Percentiles rank a stretch among this genome's conserved stretches.
These are phyloP conservation scores for Illadopsis cleaveri DNA, from an alignment of 2,113 vertebrate species.

Conservation along the genomic window DNA sequence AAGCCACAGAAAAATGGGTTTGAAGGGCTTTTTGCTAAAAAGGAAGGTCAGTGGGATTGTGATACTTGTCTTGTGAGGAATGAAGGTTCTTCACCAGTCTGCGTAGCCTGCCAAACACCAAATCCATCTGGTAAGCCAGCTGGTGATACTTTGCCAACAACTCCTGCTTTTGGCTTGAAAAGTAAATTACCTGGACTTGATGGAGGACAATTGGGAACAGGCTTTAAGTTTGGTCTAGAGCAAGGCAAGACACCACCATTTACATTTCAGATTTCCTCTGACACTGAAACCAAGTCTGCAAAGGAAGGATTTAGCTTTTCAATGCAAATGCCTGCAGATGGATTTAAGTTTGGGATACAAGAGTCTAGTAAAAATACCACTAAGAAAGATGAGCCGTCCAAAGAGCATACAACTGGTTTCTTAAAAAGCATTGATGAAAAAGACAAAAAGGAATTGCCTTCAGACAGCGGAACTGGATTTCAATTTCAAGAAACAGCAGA, in stretches of 20 bases:
- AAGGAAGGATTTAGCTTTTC: conserved; percentile 85
- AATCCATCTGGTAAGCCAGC: conserved; percentile 75
- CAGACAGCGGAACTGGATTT: not conserved
- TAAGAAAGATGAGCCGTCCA: conserved; percentile 42
- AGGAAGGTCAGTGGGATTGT: conserved; percentile 87
- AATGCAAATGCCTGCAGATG: conserved; percentile 66
- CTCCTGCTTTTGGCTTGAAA: conserved; percentile 75
- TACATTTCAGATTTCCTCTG: conserved; percentile 74
- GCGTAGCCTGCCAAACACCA: conserved; percentile 74
- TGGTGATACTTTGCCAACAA: conserved; percentile 50
- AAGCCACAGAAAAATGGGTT: conserved; percentile 68
- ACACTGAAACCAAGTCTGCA: conserved; percentile 65
- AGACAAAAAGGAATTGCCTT: conserved; percentile 73
- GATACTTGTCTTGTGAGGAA: conserved; percentile 80
- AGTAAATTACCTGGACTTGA: conserved; percentile 65
- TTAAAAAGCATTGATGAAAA: conserved; percentile 79
- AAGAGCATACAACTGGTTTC: conserved; percentile 67
- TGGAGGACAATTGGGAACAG: conserved; percentile 73
- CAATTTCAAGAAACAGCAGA: conserved; percentile 29
- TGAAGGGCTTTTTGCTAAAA: conserved; percentile 79
- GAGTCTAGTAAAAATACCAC: conserved; percentile 70
- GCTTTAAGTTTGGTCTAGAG: conserved; percentile 86
- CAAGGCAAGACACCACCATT: conserved; percentile 75
- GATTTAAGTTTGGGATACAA: conserved; percentile 90
- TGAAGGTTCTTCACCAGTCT: conserved; percentile 69